Conservation (phyloP, 2,888 invertebrate genomes). For the Lasioglossum leucozonium region DNA sequence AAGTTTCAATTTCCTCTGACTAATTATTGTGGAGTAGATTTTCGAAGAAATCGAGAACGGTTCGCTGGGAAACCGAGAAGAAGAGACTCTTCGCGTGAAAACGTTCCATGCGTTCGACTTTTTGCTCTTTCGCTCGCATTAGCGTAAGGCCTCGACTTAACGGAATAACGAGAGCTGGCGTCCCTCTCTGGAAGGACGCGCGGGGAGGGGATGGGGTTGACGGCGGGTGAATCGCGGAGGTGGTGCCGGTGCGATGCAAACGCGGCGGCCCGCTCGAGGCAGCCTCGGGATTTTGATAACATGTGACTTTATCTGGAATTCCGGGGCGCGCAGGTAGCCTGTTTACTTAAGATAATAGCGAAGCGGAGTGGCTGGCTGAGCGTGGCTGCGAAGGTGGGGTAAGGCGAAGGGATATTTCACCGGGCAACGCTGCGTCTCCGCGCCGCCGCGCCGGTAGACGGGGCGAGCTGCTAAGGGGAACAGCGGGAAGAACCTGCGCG, state of each 20-base stretch:
- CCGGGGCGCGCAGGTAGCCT: slow-evolving; percentile 80
- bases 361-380: slow-evolving; percentile 71
- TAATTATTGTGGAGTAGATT: not conserved
- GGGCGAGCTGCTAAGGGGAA: slow-evolving; percentile 36
- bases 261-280: slow-evolving; percentile 52
- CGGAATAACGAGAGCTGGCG: slow-evolving; percentile 70
- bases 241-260: slow-evolving; percentile 41
- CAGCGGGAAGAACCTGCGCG: slow-evolving; percentile 40
- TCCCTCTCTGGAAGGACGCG: slow-evolving; percentile 29
- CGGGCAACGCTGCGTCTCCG: slow-evolving; percentile 63
- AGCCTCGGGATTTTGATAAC: slow-evolving; percentile 80
- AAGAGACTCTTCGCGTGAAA: not conserved
- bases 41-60: not conserved
- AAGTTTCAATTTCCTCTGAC: too few species aligned
- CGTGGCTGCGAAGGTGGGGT: slow-evolving; percentile 54
- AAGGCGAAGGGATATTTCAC: slow-evolving; percentile 71
- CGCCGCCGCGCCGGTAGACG: slow-evolving; percentile 35
- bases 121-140: slow-evolving; percentile 51
- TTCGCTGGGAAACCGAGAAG: not conserved
- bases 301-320: slow-evolving; percentile 82
- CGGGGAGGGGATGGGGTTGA: too few species aligned
- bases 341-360: slow-evolving; percentile 83
- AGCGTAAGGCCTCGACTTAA: slow-evolving; percentile 72
- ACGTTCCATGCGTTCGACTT: not conserved
- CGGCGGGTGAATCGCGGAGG: not conserved